Base-by-base conservation (phyloP, 2,113 vertebrate species). In the Phasianus colchicus region DNA sequence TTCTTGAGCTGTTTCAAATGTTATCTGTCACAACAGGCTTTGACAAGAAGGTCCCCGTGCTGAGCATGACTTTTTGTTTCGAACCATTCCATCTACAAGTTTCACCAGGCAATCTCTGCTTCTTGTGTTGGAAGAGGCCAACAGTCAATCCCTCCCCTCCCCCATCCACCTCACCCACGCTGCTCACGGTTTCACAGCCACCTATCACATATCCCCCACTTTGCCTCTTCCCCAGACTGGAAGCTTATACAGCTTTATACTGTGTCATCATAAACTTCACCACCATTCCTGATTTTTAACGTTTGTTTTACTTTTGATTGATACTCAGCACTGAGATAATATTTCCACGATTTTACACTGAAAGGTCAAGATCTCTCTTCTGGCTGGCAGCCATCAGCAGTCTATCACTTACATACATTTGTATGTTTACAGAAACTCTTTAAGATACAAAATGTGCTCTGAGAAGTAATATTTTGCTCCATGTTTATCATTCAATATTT, bases 131-230 rank as follows among this genome's bases (percentile, higher is more conserved):
- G 24, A 42, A 20, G 11, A 54, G 14, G 36, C 50, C 42, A 52
- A 19, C 36, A 65, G 75, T 16, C 38, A 76, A 18, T 24, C n/a
- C 38, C 58, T 7, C 16, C 1, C 15, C 24, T 38, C 38, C 27
- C 52, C 27, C 10, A 16, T 15, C 52, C 16, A 13, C 52, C 54
- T 48, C 57, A 72, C 38, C 65, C 60, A 43, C 45, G 15, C 40
- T 10, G 15, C 15, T 55, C 7, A 0, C 5, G 21, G 43, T 82
- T 71, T 52, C 66, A 43, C 24, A 52, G 24, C 25, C 32, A 61
- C 20, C 40, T 30, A 32, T 27, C 25, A 66, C 0, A 0, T 24
- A 65, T n/a, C 11, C 12, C 22, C 34, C 20, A 40, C 18, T 16
- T 0, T 52, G 57, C 18, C 52, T 72, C 16, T 34, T 54, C 27